A percentile compares a stretch with the other conserved stretches of the same genome.
phyloP scores from a whole-genome alignment of 2,113 vertebrate genomes.

The Lynx canadensis region DNA sequence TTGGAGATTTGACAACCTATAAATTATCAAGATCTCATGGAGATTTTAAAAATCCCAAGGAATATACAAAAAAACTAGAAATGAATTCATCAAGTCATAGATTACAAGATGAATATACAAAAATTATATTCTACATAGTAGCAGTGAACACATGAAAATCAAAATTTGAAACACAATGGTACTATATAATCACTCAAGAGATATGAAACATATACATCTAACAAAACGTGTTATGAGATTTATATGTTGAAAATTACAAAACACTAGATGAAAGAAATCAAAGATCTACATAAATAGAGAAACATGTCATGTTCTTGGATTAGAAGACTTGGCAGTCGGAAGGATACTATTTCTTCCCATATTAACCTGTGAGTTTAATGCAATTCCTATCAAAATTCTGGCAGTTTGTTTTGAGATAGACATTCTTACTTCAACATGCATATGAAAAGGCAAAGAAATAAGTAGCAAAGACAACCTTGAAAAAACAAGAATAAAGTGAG shows the following conservation, averaged over 20 bases:
- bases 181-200: not conserved
- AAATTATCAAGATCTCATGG: not conserved
- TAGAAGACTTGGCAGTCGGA: not conserved
- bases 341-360: conserved; percentile 10
- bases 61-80: not conserved
- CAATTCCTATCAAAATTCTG: conserved; percentile 17
- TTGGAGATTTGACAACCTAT: not conserved
- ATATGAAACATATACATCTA: not conserved
- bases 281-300: not conserved
- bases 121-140: not conserved
- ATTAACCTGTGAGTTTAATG: not conserved
- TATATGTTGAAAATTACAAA: not conserved
- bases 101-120: not conserved
- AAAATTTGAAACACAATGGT: not conserved
- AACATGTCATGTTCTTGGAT: not conserved
- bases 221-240: not conserved
- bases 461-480: not conserved
- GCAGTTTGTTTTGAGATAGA: not conserved
- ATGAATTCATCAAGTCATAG: not conserved
- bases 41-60: not conserved
- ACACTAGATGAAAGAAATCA: not conserved
- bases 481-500: not conserved
- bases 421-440: not conserved
- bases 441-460: not conserved
- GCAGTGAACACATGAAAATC: not conserved